Evolutionary conservation across 2,113 vertebrate species (phyloP), one percentile per base, ranked within the genome.

Genomic region (Tylochromis polylepis): DNA sequence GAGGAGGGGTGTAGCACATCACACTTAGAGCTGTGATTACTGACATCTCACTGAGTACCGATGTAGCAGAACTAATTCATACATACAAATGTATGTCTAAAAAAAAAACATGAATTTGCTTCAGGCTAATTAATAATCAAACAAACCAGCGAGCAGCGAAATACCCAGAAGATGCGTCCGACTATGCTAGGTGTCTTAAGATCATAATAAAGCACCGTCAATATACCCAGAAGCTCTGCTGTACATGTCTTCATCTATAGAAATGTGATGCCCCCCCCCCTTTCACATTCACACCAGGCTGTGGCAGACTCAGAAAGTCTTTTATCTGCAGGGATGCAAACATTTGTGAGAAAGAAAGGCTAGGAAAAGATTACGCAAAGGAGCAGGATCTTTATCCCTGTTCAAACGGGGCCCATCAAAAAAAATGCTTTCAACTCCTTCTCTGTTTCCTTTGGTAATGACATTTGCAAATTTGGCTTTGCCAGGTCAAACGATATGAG

Each of bases 61-160:
- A 94, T 94, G 92, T 88, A 90, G 94, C 94, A 92, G 90, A 94
- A 95, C 94, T 95, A 94, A 95, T 93, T 94, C 90, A 90, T 70
- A 89, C 88, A 88, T 85, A 92, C 91, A 92, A 93, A 94, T 92
- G 85, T 91, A 92, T 83, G 90, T 87, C 41, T 59, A 82, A 87
- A 91, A 89, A 83, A 85, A 14, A 8, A 15, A 0, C 24, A 70
- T 51, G 82, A 89, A 88, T 90, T 92, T 85, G 90, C 88, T 91
- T 79, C 83, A 81, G 91, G 91, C 91, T 93, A 93, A 95, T 95
- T 94, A 94, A 91, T 93, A 91, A 92, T 93, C 89, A 94, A 94
- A 93, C 89, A 93, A 92, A 82, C 85, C 91, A 94, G 83, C 88
- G 87, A 94, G 89, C 92, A 94, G 91, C 78, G 89, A 93, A 93